Conservation (phyloP, 1,140 invertebrate genomes). For the Zaprionus kolodkinae region DNA sequence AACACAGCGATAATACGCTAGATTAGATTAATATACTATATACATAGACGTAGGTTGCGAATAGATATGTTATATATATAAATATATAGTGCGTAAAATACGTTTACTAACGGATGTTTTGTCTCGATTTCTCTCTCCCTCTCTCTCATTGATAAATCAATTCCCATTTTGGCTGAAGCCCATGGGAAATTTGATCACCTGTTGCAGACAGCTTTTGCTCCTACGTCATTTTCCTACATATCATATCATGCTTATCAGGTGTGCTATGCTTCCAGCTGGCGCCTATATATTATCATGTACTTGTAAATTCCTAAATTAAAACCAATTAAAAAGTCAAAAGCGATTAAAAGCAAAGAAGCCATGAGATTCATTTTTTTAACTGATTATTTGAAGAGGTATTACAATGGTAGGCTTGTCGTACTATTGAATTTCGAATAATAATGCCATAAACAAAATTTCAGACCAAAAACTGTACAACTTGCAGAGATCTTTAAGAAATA, state of each 20-base stretch:
- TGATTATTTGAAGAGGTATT: background rate
- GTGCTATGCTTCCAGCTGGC: background rate
- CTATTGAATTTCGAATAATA: background rate
- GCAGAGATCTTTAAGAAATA: background rate
- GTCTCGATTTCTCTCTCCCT: background rate
- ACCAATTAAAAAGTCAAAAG: background rate
- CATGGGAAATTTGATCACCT: background rate
- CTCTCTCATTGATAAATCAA: slow-evolving; percentile 33
- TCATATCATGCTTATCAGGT: background rate
- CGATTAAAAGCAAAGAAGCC: background rate
- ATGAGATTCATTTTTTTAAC: background rate
- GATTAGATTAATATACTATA: slow-evolving; percentile 37
- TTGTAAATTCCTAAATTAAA: background rate
- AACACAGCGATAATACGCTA: slow-evolving; percentile 9
- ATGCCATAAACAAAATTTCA: background rate
- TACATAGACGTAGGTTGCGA: too few relatives aligned
- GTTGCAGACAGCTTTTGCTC: background rate
- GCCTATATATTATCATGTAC: background rate
- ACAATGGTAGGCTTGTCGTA: background rate
- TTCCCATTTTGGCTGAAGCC: background rate
- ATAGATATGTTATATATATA: background rate
- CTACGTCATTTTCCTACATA: background rate
- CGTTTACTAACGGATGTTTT: slow-evolving; percentile 20
- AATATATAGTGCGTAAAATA: background rate
- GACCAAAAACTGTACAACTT: background rate